Percentiles rank a stretch among this genome's conserved stretches.
Evolutionary conservation across 1,140 invertebrate species (phyloP).

Genomic region (Pararge aegeria): DNA sequence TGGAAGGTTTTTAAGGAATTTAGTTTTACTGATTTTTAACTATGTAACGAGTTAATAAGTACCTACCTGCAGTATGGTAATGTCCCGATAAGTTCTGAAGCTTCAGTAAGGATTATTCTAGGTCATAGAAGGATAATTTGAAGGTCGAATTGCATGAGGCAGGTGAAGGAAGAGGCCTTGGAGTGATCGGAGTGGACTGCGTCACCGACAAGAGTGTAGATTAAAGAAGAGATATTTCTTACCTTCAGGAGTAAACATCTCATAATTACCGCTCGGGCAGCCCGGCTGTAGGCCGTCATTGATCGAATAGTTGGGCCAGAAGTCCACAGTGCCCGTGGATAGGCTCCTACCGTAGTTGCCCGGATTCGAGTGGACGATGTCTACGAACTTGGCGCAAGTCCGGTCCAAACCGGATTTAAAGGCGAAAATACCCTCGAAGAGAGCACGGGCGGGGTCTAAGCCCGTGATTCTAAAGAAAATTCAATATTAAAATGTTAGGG

Average conservation of each 20-base stretch:
- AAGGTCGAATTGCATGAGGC: no score
- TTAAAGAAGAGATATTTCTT: constrained; percentile 13
- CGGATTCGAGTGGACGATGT: constrained; percentile 80
- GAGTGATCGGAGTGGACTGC: no score
- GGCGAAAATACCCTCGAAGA: constrained; percentile 58
- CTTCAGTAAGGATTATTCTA: no score
- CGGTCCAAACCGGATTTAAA: constrained; percentile 45
- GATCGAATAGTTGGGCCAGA: constrained; percentile 83
- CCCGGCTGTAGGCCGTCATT: constrained; percentile 82
- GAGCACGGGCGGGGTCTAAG: constrained; percentile 75
- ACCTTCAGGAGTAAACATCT: constrained; percentile 59
- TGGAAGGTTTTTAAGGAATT: no score
- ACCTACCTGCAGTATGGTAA: no score
- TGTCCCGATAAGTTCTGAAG: no score
- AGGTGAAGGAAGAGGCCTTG: no score
- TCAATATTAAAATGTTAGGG: neutral
- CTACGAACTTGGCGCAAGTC: constrained; percentile 77
- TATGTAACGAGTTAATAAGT: no score
- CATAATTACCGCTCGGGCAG: constrained; percentile 69
- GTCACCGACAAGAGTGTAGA: no score
- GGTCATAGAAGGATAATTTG: no score
- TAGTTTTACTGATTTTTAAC: no score
- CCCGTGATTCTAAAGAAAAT: constrained; percentile 66
- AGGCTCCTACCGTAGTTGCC: constrained; percentile 71
- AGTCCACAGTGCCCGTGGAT: constrained; percentile 81